A percentile compares a stretch with the other conserved stretches of the same genome.
phyloP scores from a whole-genome alignment of 1,140 invertebrate species.

The Anastrepha ludens region DNA sequence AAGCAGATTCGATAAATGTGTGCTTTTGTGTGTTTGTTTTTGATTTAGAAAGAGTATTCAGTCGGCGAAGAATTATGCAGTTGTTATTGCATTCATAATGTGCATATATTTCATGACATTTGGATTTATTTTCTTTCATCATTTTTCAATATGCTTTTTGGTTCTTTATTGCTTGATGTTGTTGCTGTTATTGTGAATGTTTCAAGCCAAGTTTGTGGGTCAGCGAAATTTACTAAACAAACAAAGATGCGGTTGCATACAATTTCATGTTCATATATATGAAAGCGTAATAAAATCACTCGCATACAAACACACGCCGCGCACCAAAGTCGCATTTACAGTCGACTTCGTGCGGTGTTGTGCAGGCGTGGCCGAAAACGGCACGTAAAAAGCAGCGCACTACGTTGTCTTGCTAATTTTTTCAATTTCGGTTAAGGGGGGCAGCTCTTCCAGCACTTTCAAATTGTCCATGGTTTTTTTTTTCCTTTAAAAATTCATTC shows the following conservation, averaged over 20 bases:
- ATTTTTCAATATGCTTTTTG: neutral
- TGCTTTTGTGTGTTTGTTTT: neutral
- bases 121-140: neutral
- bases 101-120: neutral
- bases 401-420: too few relatives aligned
- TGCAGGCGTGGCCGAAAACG: neutral
- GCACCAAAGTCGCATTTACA: neutral
- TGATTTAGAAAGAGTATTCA: neutral
- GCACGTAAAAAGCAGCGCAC: neutral
- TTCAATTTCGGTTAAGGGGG: too few relatives aligned
- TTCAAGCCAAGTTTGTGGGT: slow-evolving; percentile 34
- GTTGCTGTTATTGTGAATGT: neutral
- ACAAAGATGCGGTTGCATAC: neutral
- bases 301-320: neutral
- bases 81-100: slow-evolving; percentile 21
- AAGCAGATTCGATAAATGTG: neutral
- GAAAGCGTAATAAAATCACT: slow-evolving; percentile 31
- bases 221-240: slow-evolving; percentile 31
- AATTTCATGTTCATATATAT: neutral
- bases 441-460: too few relatives aligned
- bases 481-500: too few relatives aligned
- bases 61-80: neutral
- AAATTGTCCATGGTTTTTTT: too few relatives aligned
- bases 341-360: neutral
- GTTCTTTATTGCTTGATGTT: neutral